Evolutionary conservation across 2,888 invertebrate species (phyloP).

Genomic region (Phyto melanocephala): DNA sequence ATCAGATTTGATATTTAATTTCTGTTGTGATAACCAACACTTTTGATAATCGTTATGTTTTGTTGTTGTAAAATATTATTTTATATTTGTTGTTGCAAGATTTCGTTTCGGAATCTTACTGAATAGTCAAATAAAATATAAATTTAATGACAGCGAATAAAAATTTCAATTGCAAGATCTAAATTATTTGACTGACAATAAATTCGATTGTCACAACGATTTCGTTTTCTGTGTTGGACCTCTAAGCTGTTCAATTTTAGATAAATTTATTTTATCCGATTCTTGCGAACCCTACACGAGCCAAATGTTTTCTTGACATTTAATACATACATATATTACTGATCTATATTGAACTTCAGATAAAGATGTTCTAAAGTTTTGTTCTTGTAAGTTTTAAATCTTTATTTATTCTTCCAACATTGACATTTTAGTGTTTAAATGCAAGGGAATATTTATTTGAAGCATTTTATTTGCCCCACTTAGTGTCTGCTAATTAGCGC

Average conservation of each 20-base stretch:
- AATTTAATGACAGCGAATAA: neutral
- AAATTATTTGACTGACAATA: too few species aligned
- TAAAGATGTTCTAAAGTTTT: neutral
- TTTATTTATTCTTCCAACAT: slow-evolving; percentile 14
- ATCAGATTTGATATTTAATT: too few species aligned
- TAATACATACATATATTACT: neutral
- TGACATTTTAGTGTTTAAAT: slow-evolving; percentile 20
- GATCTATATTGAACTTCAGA: slow-evolving; percentile 7
- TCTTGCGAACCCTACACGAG: too few species aligned
- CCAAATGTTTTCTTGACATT: neutral
- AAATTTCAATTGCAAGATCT: too few species aligned
- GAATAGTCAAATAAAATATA: neutral
- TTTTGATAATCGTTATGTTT: too few species aligned
- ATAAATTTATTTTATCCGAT: too few species aligned
- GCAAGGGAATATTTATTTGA: neutral
- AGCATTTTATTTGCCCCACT: neutral
- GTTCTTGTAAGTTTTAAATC: neutral
- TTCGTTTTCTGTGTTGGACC: neutral
- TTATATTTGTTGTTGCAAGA: too few species aligned
- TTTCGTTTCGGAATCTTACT: too few species aligned
- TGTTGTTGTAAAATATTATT: too few species aligned
- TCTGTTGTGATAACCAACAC: too few species aligned
- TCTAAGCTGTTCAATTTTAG: too few species aligned
- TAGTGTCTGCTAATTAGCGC: neutral
- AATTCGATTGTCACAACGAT: neutral